Conservation (phyloP, 30 jellyfish, hydroid and myxozoan species). For the Clytia hemisphaerica region DNA sequence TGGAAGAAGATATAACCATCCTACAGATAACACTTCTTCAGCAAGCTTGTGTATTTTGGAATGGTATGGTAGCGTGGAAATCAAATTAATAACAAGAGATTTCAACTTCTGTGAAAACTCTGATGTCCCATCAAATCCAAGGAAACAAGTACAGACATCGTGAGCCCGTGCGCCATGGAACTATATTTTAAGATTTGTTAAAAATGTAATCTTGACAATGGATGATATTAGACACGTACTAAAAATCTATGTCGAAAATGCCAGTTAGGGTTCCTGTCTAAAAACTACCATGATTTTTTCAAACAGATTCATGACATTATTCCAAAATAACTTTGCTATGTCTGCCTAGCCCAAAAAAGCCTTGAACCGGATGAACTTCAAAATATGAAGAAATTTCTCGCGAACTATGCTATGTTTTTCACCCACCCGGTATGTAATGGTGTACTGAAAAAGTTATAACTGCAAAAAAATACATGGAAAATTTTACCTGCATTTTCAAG, state of each 20-base stretch:
- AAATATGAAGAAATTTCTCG: too few species aligned
- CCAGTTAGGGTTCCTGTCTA: too few species aligned
- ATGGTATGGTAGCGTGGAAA: neutral
- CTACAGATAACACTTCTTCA: constrained; percentile 46
- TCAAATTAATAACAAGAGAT: constrained; percentile 1
- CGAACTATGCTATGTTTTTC: too few species aligned
- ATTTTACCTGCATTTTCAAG: constrained; percentile 63
- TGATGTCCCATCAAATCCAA: constrained; percentile 19
- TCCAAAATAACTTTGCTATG: too few species aligned
- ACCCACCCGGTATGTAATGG: too few species aligned
- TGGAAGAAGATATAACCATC: constrained; percentile 84
- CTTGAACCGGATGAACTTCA: neutral
- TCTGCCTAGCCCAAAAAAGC: too few species aligned
- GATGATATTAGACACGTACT: neutral
- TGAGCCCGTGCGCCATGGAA: constrained; percentile 17
- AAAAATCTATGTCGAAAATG: too few species aligned
- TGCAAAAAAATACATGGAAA: too few species aligned
- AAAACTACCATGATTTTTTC: too few species aligned
- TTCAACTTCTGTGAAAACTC: neutral
- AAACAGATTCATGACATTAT: too few species aligned
- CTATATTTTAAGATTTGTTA: neutral
- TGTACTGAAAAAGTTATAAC: too few species aligned
- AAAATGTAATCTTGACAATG: neutral
- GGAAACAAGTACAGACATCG: neutral
- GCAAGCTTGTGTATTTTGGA: neutral